Conservation (phyloP, 1,140 invertebrate species). For the Antheraea pernyi region DNA sequence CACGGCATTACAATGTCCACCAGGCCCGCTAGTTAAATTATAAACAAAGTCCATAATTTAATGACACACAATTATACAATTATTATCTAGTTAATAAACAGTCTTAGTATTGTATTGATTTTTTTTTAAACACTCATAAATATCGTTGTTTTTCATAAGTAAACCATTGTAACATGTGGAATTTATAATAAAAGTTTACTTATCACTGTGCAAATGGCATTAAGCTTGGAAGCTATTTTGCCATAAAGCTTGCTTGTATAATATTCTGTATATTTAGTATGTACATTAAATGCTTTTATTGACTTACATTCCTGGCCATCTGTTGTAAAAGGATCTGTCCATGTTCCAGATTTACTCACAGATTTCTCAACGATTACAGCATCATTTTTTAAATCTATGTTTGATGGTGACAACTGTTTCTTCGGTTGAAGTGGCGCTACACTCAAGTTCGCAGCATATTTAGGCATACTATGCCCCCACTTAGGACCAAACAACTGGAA, state of each 20-base stretch:
- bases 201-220: neutral
- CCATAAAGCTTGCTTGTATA: conserved; percentile 2
- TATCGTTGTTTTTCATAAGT: neutral
- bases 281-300: neutral
- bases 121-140: no score
- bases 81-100: no score
- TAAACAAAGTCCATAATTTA: no score
- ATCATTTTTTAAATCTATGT: conserved; percentile 26
- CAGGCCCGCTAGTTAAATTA: no score
- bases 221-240: neutral
- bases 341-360: conserved; percentile 40
- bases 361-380: conserved; percentile 42
- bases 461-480: conserved; percentile 88
- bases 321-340: conserved; percentile 58
- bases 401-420: conserved; percentile 74
- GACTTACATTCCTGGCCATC: conserved; percentile 76
- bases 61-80: no score
- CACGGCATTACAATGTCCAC: neutral
- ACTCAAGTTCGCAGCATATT: conserved; percentile 89
- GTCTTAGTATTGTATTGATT: no score
- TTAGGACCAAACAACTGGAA: conserved; percentile 87
- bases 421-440: conserved; percentile 87
- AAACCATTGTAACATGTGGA: neutral
- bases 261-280: neutral
- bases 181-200: neutral